These are phyloP conservation scores for Miichthys miiuy DNA, from an alignment of 2,797 vertebrate species.

Conservation along the genomic window DNA sequence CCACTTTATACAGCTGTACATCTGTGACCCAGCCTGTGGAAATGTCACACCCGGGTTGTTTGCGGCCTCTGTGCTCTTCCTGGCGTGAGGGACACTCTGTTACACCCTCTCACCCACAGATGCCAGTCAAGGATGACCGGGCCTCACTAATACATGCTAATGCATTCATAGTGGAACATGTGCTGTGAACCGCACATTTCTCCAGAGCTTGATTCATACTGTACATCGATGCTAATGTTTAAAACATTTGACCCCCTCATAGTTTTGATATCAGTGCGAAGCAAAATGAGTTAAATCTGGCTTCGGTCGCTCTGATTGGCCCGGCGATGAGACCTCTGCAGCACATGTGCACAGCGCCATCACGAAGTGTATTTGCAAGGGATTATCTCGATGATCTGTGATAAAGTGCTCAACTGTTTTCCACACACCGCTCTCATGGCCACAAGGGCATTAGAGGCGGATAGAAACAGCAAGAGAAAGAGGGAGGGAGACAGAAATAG, in stretches of 20 bases:
- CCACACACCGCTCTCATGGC: slow-evolving; percentile 69
- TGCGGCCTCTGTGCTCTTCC: slow-evolving; percentile 39
- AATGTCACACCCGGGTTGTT: slow-evolving; percentile 67
- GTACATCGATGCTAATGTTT: slow-evolving; percentile 51
- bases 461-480: slow-evolving; percentile 46
- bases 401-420: slow-evolving; percentile 83
- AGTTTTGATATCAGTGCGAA: slow-evolving; percentile 38
- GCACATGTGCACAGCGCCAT: slow-evolving; percentile 58
- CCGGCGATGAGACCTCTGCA: slow-evolving; percentile 39
- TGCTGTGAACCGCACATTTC: slow-evolving; percentile 41
- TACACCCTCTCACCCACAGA: slow-evolving; percentile 48
- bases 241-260: slow-evolving; percentile 63
- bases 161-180: slow-evolving; percentile 66
- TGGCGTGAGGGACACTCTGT: slow-evolving; percentile 36
- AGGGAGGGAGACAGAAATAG: slow-evolving; percentile 72
- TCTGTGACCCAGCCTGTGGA: slow-evolving; percentile 63
- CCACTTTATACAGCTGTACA: slow-evolving; percentile 65
- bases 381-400: slow-evolving; percentile 79
- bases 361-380: slow-evolving; percentile 70
- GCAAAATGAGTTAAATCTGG: slow-evolving; percentile 54
- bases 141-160: slow-evolving; percentile 68
- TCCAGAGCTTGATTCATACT: slow-evolving; percentile 23
- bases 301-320: slow-evolving; percentile 24
- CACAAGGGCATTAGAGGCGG: slow-evolving; percentile 73
- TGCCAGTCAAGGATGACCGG: slow-evolving; percentile 48